A percentile compares a stretch with the other conserved stretches of the same genome.
phyloP scores from a whole-genome alignment of 2,888 invertebrate species.

The Caradrina clavipalpis region DNA sequence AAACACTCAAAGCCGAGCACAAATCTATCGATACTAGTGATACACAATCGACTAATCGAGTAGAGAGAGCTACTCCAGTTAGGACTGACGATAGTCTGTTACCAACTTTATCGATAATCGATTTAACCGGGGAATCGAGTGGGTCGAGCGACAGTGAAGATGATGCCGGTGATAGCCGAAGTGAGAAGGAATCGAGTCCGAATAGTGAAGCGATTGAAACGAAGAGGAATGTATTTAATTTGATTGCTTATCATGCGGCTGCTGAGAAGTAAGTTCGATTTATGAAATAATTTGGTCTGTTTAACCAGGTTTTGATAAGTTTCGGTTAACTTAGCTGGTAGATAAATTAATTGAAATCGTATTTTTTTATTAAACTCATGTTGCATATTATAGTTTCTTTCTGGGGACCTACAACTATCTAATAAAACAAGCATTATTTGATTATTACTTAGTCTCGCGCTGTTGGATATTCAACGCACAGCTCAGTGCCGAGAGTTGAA shows the following conservation, averaged over 20 bases:
- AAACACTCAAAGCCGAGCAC: conserved; percentile 62
- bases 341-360: conserved; percentile 2
- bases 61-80: conserved; percentile 45
- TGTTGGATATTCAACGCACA: too few species aligned
- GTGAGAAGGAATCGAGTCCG: conserved; percentile 50
- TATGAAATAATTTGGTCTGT: background rate
- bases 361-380: too few species aligned
- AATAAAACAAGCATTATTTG: too few species aligned
- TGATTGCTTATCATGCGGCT: conserved; percentile 78
- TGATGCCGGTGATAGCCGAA: conserved; percentile 36
- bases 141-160: conserved; percentile 66
- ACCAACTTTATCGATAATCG: conserved; percentile 73
- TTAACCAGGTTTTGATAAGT: too few species aligned
- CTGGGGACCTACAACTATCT: too few species aligned
- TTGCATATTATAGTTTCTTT: too few species aligned
- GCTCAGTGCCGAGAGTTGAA: too few species aligned
- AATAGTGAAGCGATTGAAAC: conserved; percentile 46
- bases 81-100: conserved; percentile 67
- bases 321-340: background rate
- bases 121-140: conserved; percentile 74
- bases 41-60: conserved; percentile 46
- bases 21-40: conserved; percentile 39
- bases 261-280: conserved; percentile 80
- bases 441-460: too few species aligned
- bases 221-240: conserved; percentile 63